A percentile compares a stretch with the other conserved stretches of the same genome.
These are phyloP conservation scores for Piprites chloris DNA, from an alignment of 2,113 vertebrate genomes.

Conservation along the genomic window DNA sequence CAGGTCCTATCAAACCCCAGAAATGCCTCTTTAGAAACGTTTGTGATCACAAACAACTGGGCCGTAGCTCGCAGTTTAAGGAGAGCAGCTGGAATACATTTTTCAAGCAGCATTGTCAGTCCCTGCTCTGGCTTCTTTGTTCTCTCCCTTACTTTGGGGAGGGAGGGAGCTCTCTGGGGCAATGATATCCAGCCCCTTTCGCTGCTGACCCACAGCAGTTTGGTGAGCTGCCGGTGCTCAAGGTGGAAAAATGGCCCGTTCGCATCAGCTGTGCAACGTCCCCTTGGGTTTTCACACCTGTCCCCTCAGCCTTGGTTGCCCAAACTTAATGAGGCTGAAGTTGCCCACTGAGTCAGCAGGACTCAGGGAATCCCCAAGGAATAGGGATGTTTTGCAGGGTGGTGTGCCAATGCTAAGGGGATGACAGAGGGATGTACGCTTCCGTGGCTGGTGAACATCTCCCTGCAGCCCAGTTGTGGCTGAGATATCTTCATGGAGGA, in stretches of 20 bases:
- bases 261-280: neutral
- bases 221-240: fast-evolving
- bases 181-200: neutral
- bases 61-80: neutral
- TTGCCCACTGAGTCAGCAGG: neutral
- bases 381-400: neutral
- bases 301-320: fast-evolving
- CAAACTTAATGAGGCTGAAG: neutral
- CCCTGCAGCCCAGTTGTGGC: neutral
- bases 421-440: neutral
- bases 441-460: neutral
- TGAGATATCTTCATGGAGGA: neutral
- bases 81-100: conserved; percentile 25
- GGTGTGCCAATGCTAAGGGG: neutral
- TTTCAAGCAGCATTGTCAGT: neutral
- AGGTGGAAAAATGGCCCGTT: neutral
- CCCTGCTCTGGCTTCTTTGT: neutral
- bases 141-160: neutral
- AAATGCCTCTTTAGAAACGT: neutral
- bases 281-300: neutral
- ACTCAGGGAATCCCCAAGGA: neutral
- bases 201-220: neutral
- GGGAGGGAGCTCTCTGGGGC: neutral
- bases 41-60: neutral
- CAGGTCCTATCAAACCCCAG: neutral